These are phyloP conservation scores for Thalassarche chlororhynchos DNA, from an alignment of 2,113 vertebrate genomes.

Conservation along the genomic window DNA sequence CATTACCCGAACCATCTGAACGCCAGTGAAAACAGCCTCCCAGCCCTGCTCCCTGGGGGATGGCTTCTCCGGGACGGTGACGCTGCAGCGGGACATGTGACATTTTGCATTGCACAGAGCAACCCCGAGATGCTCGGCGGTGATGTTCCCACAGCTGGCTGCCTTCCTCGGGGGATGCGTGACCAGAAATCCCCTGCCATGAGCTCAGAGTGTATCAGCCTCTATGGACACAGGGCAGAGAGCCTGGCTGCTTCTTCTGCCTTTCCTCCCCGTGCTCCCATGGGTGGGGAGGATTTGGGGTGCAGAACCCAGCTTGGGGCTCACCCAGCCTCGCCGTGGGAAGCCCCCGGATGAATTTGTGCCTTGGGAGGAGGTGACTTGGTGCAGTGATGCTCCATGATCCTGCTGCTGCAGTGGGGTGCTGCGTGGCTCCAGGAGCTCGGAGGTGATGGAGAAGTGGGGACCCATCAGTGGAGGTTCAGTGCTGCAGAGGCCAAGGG, in stretches of 20 bases:
- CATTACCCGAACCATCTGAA: background rate
- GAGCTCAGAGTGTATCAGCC: rapidly evolving
- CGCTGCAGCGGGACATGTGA: background rate
- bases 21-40: background rate
- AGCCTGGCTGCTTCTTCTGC: background rate
- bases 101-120: background rate
- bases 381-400: rapidly evolving
- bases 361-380: background rate
- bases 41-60: background rate
- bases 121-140: rapidly evolving
- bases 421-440: rapidly evolving
- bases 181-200: background rate
- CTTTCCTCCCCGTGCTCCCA: too few species aligned
- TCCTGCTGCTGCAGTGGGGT: rapidly evolving
- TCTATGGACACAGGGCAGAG: rapidly evolving
- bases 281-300: background rate
- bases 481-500: background rate
- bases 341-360: rapidly evolving
- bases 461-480: background rate
- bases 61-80: background rate
- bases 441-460: background rate
- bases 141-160: constrained; percentile 7
- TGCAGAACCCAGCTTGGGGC: background rate
- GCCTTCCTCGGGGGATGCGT: background rate
- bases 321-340: rapidly evolving